Percentiles rank a stretch among this genome's conserved stretches.
phyloP scores from a whole-genome alignment of 2,888 invertebrate species.

The Netelia inedita region DNA sequence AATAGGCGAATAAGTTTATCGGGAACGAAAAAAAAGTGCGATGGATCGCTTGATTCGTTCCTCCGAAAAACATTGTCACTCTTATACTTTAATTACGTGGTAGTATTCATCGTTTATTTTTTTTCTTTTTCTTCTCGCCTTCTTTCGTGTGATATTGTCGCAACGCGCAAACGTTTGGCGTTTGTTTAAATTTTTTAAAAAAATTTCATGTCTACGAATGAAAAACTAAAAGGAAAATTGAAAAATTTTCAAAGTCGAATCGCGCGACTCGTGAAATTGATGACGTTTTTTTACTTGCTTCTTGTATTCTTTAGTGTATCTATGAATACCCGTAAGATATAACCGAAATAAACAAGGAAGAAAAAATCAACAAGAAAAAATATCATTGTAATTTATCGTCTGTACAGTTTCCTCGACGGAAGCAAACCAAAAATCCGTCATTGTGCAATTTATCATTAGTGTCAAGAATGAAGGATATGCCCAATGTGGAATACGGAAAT shows the following conservation, averaged over 20 bases:
- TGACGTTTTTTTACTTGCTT: slow-evolving; percentile 82
- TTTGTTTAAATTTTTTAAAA: slow-evolving; percentile 47
- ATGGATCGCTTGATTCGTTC: slow-evolving; percentile 58
- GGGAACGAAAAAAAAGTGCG: slow-evolving; percentile 67
- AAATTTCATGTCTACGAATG: slow-evolving; percentile 46
- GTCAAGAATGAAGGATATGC: slow-evolving; percentile 35
- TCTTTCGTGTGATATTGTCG: slow-evolving; percentile 63
- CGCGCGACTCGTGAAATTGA: slow-evolving; percentile 73
- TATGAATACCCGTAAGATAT: slow-evolving; percentile 62
- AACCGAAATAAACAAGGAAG: slow-evolving; percentile 35
- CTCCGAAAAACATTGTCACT: slow-evolving; percentile 56
- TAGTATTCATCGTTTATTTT: slow-evolving; percentile 37
- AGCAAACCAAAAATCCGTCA: slow-evolving; percentile 25
- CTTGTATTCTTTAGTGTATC: slow-evolving; percentile 79
- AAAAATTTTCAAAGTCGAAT: slow-evolving; percentile 68
- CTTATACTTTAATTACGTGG: slow-evolving; percentile 52
- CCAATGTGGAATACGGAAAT: slow-evolving; percentile 26
- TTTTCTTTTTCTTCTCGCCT: slow-evolving; percentile 29
- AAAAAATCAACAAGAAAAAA: slow-evolving; percentile 15
- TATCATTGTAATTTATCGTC: slow-evolving; percentile 64
- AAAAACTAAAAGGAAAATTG: slow-evolving; percentile 46
- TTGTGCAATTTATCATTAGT: slow-evolving; percentile 37
- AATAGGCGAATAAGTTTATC: slow-evolving; percentile 82
- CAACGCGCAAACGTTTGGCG: slow-evolving; percentile 67
- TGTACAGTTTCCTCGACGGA: slow-evolving; percentile 63